Percentiles rank a stretch among this genome's conserved stretches.
These are phyloP conservation scores for Rostratula benghalensis DNA, from an alignment of 2,113 vertebrate genomes.

Conservation along the genomic window DNA sequence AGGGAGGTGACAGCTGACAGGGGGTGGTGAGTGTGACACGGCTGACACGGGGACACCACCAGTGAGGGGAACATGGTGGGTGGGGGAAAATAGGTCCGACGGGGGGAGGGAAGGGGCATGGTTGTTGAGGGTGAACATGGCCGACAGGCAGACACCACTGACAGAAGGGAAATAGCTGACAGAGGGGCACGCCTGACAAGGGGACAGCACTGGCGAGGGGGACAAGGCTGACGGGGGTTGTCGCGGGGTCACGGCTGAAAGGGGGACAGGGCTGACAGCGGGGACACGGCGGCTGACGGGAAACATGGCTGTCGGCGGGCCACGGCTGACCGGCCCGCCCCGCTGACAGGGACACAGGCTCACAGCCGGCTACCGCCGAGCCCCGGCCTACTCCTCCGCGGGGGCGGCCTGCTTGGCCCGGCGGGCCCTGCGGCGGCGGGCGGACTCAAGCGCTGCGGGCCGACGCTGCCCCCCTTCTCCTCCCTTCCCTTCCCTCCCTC, in stretches of 20 bases:
- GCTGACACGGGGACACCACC: not conserved
- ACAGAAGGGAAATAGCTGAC: too few relatives aligned
- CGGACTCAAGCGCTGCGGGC: not conserved
- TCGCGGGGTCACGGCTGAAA: too few relatives aligned
- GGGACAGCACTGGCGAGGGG: not conserved
- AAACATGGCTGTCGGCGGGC: not conserved
- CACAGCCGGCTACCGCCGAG: not conserved
- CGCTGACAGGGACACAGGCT: not conserved
- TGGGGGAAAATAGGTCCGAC: too few relatives aligned
- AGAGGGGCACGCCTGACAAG: too few relatives aligned
- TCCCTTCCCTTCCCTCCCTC: not conserved
- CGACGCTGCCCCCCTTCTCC: not conserved
- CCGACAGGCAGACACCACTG: too few relatives aligned
- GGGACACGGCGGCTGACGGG: too few relatives aligned
- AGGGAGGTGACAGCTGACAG: not conserved
- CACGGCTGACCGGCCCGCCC: not conserved
- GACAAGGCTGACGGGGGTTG: too few relatives aligned
- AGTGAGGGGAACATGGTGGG: too few relatives aligned
- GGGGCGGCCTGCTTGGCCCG: too few relatives aligned
- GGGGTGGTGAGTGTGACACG: too few relatives aligned
- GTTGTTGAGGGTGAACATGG: too few relatives aligned
- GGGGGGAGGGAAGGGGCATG: too few relatives aligned
- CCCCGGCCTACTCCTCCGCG: not conserved
- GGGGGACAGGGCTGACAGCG: not conserved
- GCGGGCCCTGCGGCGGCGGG: not conserved